A percentile compares a stretch with the other conserved stretches of the same genome.
phyloP scores from a whole-genome alignment of 2,888 invertebrate genomes.

The Minunthozetes semirufus region DNA sequence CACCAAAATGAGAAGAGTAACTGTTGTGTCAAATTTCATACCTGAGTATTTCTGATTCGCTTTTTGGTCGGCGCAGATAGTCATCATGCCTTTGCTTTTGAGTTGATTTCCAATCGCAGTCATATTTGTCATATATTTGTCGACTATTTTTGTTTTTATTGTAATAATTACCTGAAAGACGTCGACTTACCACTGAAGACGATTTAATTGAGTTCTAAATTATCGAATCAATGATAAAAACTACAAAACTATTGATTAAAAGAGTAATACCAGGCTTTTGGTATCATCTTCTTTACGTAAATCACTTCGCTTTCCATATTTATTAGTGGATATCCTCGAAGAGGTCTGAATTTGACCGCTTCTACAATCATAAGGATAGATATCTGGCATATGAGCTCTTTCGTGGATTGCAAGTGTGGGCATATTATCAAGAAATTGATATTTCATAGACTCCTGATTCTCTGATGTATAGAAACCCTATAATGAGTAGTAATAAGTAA shows the following conservation, averaged over 20 bases:
- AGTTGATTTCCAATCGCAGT: constrained; percentile 15
- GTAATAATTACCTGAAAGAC: background rate
- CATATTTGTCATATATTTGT: constrained; percentile 3
- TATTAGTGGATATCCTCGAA: background rate
- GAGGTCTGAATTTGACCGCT: constrained; percentile 1
- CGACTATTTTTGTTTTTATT: background rate
- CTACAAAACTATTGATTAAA: background rate
- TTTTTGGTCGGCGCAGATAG: constrained; percentile 6
- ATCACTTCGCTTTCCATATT: constrained; percentile 9
- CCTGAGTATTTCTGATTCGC: constrained; percentile 20
- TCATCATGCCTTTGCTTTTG: constrained; percentile 9
- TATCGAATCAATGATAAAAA: background rate
- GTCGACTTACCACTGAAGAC: constrained; percentile 8
- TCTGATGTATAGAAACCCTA: constrained; percentile 25
- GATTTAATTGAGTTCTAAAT: constrained; percentile 25
- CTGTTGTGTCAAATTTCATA: background rate
- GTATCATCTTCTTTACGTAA: constrained; percentile 1
- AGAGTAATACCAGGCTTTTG: constrained; percentile 25
- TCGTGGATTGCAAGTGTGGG: background rate
- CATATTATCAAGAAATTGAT: constrained; percentile 10
- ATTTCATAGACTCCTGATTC: constrained; percentile 5
- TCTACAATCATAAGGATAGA: background rate
- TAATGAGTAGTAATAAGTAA: constrained; percentile 6
- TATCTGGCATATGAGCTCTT: constrained; percentile 15
- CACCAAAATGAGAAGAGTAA: background rate